A percentile compares a stretch with the other conserved stretches of the same genome.
Conservation (phyloP, 92 coral and sea anemone genomes). For the Pocillopora grandis region DNA sequence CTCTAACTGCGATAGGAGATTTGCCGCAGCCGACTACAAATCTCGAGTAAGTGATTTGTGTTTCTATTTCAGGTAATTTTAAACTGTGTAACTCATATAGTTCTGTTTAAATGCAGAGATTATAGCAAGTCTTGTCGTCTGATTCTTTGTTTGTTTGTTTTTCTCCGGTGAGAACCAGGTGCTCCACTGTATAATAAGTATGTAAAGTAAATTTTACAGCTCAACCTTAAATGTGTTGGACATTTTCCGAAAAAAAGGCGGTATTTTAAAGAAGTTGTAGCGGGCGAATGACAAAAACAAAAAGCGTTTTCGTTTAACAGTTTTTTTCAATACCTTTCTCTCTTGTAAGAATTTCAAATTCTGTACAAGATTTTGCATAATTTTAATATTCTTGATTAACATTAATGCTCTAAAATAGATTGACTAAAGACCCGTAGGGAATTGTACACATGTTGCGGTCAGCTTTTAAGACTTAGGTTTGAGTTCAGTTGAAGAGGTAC, state of each 20-base stretch:
- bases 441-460: background rate
- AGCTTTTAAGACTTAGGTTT: background rate
- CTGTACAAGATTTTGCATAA: conserved; percentile 22
- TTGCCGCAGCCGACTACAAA: conserved; percentile 87
- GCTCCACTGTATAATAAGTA: background rate
- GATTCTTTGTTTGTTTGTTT: background rate
- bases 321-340: background rate
- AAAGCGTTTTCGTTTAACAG: background rate
- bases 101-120: no score
- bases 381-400: conserved; percentile 4
- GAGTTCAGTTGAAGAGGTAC: background rate
- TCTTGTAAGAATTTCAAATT: background rate
- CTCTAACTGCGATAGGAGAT: conserved; percentile 95
- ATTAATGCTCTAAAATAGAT: background rate
- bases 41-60: conserved; percentile 76
- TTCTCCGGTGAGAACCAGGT: background rate
- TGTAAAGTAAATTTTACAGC: background rate
- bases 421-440: background rate
- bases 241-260: background rate
- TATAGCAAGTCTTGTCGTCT: conserved; percentile 1
- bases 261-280: no score
- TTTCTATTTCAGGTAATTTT: background rate
- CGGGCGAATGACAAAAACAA: no score
- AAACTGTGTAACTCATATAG: background rate
- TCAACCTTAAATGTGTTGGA: background rate